Evolutionary conservation across 2,113 vertebrate species (phyloP).

Genomic region (Oryzias curvinotus): DNA sequence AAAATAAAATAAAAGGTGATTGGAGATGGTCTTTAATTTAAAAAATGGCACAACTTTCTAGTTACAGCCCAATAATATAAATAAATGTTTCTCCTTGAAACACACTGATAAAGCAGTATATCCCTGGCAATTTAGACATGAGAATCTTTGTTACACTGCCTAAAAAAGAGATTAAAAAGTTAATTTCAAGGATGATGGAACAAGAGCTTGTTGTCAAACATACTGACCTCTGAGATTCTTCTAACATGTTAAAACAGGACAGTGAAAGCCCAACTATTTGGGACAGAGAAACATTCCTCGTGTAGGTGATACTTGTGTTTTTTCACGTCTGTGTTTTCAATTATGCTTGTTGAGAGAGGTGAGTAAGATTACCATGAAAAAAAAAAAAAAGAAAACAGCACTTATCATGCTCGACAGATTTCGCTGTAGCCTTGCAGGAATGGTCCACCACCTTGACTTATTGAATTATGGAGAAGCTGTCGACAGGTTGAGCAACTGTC

Average conservation of each 20-base stretch:
- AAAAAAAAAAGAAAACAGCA: slow-evolving; percentile 49
- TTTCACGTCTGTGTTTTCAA: slow-evolving; percentile 68
- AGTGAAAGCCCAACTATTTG: slow-evolving; percentile 46
- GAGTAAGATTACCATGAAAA: slow-evolving; percentile 57
- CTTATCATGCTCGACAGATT: slow-evolving; percentile 61
- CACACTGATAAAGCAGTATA: slow-evolving; percentile 32
- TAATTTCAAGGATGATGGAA: slow-evolving; percentile 57
- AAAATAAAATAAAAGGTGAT: not conserved
- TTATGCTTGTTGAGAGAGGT: slow-evolving; percentile 77
- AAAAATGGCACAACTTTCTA: slow-evolving; percentile 28
- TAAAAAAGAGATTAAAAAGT: slow-evolving; percentile 47
- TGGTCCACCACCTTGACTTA: slow-evolving; percentile 73
- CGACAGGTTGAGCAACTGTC: slow-evolving; percentile 73
- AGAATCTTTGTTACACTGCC: slow-evolving; percentile 39
- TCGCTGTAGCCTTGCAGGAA: slow-evolving; percentile 60
- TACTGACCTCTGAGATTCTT: slow-evolving; percentile 68
- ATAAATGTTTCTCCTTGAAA: slow-evolving; percentile 41
- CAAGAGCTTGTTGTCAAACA: slow-evolving; percentile 58
- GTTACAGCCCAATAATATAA: slow-evolving; percentile 33
- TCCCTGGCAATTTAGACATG: slow-evolving; percentile 41
- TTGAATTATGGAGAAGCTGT: slow-evolving; percentile 73
- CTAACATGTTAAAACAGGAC: slow-evolving; percentile 74
- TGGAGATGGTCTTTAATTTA: slow-evolving; percentile 26
- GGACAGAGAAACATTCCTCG: slow-evolving; percentile 74
- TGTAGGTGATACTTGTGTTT: slow-evolving; percentile 67